Evolutionary conservation across 1,140 invertebrate species (phyloP), one percentile per base, ranked within the genome.

Genomic region (Triops cancriformis): DNA sequence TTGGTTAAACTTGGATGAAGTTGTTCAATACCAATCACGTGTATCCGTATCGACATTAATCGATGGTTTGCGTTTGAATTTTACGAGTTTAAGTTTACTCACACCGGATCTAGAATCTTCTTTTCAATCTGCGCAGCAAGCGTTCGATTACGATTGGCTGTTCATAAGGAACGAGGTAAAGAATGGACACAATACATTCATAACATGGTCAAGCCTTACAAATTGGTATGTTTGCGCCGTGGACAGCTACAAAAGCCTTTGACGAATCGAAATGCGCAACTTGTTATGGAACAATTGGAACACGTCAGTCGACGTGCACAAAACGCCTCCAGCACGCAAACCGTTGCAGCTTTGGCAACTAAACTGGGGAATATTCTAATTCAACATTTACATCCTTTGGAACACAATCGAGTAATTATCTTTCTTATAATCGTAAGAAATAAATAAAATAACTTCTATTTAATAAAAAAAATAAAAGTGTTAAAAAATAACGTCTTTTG

Each of bases 211-310:
- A 4, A 7, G 51, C 1, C 45, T 64, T 64, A 64, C n/a, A 64
- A 76, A 28, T 74, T 23, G 12, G 4, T 26, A 26, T 31, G 6
- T 72, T 5, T 41, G 64, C 43, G 41, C 43, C 64, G 10, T 4
- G 73, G 31, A 1, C 79, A 88, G 86, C 84, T 88, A 51, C 84
- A 86, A 80, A 88, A 88, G n/a, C 87, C 89, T n/a, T 87, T 92
- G 72, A 87, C 91, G 9, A 88, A 88, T 73, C 91, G 89, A 82
- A 92, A 93, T 83, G 83, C 93, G 72, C 88, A 87, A 72, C 89
- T 91, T 1, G 87, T 93, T 75, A 88, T 90, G 18, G 90, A 92
- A 82, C 91, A 93, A 83, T 84, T 93, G 77, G 89, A 92, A 78
- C 90, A 89, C 79, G 88, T 93, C 37, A 89, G 90, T 1, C 87